Conservation (phyloP, 2,113 vertebrate species). For the Erinaceus europaeus region DNA sequence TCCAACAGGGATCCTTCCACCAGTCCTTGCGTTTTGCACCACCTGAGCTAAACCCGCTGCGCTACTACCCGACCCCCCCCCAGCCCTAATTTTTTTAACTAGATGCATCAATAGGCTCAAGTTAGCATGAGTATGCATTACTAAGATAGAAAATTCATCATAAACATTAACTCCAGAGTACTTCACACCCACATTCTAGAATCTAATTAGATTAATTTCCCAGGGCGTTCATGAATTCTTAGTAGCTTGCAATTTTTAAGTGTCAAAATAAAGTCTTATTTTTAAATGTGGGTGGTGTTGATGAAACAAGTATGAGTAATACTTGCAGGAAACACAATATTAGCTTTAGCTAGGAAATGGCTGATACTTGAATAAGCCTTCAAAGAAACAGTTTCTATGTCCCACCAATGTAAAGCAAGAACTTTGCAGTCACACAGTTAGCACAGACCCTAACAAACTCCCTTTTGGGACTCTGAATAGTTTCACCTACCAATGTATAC, state of each 20-base stretch:
- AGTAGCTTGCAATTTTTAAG: conserved; percentile 51
- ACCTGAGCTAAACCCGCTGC: too few species aligned
- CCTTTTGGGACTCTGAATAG: not conserved
- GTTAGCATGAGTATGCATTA: not conserved
- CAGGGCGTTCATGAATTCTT: conserved; percentile 24
- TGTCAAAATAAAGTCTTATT: conserved; percentile 68
- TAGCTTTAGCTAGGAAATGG: conserved; percentile 22
- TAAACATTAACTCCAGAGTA: conserved; percentile 47
- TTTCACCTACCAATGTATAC: not conserved
- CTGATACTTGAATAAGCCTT: not conserved
- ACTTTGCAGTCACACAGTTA: fast-evolving
- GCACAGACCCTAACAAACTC: not conserved
- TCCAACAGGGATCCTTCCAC: too few species aligned
- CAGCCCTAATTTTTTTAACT: not conserved
- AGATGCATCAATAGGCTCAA: not conserved
- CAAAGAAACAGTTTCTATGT: not conserved
- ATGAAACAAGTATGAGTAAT: not conserved
- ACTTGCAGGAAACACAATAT: conserved; percentile 58
- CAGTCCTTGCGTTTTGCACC: too few species aligned
- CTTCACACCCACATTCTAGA: conserved; percentile 62
- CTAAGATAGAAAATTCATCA: conserved; percentile 49
- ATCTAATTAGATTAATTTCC: conserved; percentile 56
- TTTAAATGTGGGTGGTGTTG: conserved; percentile 58
- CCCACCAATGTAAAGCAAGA: not conserved
- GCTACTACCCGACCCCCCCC: too few species aligned